A percentile compares a stretch with the other conserved stretches of the same genome.
Conservation (phyloP, 1,140 invertebrate genomes). For the Leptonema lineaticorne region DNA sequence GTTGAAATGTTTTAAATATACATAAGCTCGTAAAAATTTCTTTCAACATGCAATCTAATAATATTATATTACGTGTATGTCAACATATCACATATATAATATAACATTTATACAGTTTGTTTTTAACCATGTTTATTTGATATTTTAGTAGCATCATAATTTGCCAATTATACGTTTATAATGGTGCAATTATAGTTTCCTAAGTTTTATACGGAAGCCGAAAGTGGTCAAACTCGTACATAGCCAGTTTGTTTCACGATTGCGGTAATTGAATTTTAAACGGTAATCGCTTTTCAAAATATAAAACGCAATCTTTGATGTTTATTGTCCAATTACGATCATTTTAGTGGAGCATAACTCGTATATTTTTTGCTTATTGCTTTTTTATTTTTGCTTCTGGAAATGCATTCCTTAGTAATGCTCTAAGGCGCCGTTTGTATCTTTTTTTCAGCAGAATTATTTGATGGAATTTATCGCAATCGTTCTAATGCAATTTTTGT, state of each 20-base stretch:
- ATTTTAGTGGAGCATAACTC: not conserved
- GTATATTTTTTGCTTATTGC: not conserved
- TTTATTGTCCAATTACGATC: not conserved
- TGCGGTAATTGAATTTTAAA: conserved; percentile 15
- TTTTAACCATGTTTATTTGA: too few species aligned
- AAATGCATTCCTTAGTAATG: not conserved
- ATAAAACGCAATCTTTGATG: not conserved
- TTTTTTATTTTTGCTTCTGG: not conserved
- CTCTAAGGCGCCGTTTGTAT: too few species aligned
- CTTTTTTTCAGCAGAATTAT: too few species aligned
- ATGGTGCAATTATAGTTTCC: not conserved
- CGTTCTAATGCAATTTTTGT: too few species aligned
- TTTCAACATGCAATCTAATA: too few species aligned
- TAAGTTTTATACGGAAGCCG: not conserved
- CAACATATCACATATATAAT: too few species aligned
- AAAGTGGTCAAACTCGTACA: not conserved
- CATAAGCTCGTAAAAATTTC: too few species aligned
- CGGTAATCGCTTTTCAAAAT: not conserved
- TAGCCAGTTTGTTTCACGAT: not conserved
- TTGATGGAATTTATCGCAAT: too few species aligned
- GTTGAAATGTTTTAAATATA: too few species aligned
- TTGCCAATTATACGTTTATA: not conserved
- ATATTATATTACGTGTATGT: too few species aligned
- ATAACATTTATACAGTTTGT: too few species aligned
- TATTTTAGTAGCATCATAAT: not conserved